These are phyloP conservation scores for Discoglossus pictus DNA, from an alignment of 2,797 vertebrate species.

Conservation along the genomic window DNA sequence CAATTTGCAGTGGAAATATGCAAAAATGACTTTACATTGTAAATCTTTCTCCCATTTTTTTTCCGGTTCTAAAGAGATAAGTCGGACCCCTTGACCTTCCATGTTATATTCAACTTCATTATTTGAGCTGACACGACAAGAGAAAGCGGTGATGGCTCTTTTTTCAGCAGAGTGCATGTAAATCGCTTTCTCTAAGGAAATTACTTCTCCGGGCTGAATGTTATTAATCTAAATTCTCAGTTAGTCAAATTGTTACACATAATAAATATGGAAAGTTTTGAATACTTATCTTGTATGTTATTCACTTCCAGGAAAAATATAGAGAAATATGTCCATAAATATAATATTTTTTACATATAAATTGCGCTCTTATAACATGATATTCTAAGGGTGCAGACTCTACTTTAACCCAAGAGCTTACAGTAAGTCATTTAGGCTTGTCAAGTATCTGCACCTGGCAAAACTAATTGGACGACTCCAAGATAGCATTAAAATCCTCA, in stretches of 20 bases:
- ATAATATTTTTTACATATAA: too few species aligned
- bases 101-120: slow-evolving; percentile 97
- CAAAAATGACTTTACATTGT: slow-evolving; percentile 63
- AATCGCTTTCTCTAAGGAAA: slow-evolving; percentile 98
- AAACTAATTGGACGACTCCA: slow-evolving; percentile 37
- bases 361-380: too few species aligned
- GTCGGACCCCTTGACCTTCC: slow-evolving; percentile 97
- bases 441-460: slow-evolving; percentile 31
- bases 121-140: slow-evolving; percentile 91
- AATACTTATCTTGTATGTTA: slow-evolving; percentile 81
- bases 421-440: slow-evolving; percentile 1
- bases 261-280: slow-evolving; percentile 93
- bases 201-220: slow-evolving; percentile 91
- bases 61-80: slow-evolving; percentile 78
- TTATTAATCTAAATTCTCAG: slow-evolving; percentile 99
- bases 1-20: slow-evolving; percentile 67
- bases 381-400: neutral
- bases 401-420: neutral
- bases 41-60: slow-evolving; percentile 61
- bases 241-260: slow-evolving; percentile 93
- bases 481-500: slow-evolving; percentile 42
- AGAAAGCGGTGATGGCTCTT: slow-evolving; percentile 80
- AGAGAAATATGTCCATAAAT: too few species aligned
- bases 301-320: slow-evolving; percentile 62
- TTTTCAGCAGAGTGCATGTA: slow-evolving; percentile 90